Conservation (phyloP, 2,888 invertebrate species). For the Lochmaea crataegi region DNA sequence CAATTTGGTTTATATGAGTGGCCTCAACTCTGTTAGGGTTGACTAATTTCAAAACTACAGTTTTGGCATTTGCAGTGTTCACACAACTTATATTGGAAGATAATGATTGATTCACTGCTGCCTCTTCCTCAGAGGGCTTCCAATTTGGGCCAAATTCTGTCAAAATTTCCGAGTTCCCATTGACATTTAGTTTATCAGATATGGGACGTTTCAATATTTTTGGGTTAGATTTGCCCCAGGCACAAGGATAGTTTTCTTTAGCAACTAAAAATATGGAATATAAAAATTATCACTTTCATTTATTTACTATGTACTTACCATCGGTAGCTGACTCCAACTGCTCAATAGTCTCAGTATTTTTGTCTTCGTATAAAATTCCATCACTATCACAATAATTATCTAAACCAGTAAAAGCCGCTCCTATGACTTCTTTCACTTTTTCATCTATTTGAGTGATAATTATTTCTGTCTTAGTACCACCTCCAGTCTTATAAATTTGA, state of each 20-base stretch:
- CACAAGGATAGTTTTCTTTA: background rate
- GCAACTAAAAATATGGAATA: background rate
- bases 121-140: background rate
- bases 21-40: too few relatives aligned
- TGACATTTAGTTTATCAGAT: background rate
- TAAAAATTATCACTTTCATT: too few relatives aligned
- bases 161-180: background rate
- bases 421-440: slow-evolving; percentile 14
- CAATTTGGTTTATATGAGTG: too few relatives aligned
- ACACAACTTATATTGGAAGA: too few relatives aligned
- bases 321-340: too few relatives aligned
- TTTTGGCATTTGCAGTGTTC: too few relatives aligned
- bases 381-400: slow-evolving; percentile 8
- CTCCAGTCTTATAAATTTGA: slow-evolving; percentile 21
- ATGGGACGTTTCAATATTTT: background rate
- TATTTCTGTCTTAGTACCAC: slow-evolving; percentile 2
- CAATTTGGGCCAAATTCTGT: slow-evolving; percentile 5
- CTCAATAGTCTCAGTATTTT: too few relatives aligned
- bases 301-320: too few relatives aligned
- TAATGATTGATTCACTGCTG: too few relatives aligned
- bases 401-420: slow-evolving; percentile 16
- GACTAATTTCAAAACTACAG: too few relatives aligned
- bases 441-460: slow-evolving; percentile 15
- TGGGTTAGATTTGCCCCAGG: slow-evolving; percentile 3
- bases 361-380: background rate